Conservation (phyloP, 2,113 vertebrate species). For the Lepisosteus osseus region DNA sequence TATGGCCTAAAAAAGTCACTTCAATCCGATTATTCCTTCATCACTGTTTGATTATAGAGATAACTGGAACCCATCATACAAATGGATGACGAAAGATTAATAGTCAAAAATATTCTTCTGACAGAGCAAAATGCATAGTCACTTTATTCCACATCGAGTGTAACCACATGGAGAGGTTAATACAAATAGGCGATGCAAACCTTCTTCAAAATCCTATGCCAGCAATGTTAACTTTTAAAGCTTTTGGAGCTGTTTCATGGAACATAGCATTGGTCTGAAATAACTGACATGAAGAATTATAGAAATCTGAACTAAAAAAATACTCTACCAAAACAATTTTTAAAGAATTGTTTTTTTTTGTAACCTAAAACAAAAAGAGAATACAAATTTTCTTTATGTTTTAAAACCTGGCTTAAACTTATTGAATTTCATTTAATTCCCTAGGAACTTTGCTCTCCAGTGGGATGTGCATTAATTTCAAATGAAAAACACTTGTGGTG, state of each 20-base stretch:
- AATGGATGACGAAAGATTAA: neutral
- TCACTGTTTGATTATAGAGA: neutral
- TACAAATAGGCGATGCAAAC: neutral
- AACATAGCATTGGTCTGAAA: slow-evolving; percentile 1
- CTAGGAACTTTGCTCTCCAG: too few relatives aligned
- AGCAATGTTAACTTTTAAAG: slow-evolving; percentile 11
- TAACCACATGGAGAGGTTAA: slow-evolving; percentile 6
- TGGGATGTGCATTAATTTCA: too few relatives aligned
- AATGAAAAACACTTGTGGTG: too few relatives aligned
- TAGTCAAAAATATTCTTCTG: neutral
- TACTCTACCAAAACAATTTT: slow-evolving; percentile 31
- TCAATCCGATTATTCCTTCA: too few relatives aligned
- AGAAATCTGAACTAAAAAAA: slow-evolving; percentile 9
- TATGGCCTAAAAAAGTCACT: too few relatives aligned
- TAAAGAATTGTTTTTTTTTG: neutral
- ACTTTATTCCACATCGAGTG: neutral
- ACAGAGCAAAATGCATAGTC: neutral
- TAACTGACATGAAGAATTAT: slow-evolving; percentile 1
- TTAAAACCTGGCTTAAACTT: too few relatives aligned
- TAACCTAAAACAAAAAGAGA: too few relatives aligned
- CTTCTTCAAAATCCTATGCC: neutral
- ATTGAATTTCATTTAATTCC: too few relatives aligned
- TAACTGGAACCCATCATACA: neutral
- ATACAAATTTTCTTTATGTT: too few relatives aligned
- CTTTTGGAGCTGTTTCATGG: slow-evolving; percentile 15